Evolutionary conservation across 1,140 invertebrate species (phyloP).

Genomic region (Temnothorax longispinosus): DNA sequence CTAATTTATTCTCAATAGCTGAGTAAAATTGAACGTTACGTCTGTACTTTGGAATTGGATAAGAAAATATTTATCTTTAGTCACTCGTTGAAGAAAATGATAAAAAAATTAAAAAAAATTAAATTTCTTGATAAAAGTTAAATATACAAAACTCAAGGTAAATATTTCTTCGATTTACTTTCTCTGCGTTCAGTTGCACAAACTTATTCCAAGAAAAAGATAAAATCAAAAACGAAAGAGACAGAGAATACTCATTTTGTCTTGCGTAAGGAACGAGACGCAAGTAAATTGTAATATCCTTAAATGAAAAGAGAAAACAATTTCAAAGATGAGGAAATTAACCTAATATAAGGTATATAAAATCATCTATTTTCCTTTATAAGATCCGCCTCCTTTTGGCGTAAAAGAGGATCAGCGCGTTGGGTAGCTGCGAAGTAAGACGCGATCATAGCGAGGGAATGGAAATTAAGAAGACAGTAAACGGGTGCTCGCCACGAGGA

Average conservation of each 20-base stretch:
- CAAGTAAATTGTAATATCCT: background rate
- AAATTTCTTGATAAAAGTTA: too few relatives aligned
- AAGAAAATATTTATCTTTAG: too few relatives aligned
- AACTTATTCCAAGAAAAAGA: background rate
- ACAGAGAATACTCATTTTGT: background rate
- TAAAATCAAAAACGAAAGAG: background rate
- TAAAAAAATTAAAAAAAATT: too few relatives aligned
- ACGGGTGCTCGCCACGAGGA: slow-evolving; percentile 28
- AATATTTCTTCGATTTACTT: too few relatives aligned
- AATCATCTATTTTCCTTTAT: background rate
- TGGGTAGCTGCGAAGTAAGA: background rate
- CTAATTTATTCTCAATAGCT: too few relatives aligned
- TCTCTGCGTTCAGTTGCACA: background rate
- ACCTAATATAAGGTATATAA: background rate
- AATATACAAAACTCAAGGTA: too few relatives aligned
- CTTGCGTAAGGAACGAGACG: background rate
- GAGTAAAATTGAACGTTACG: too few relatives aligned
- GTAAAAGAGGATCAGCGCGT: background rate
- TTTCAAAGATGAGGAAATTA: background rate
- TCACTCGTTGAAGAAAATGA: too few relatives aligned
- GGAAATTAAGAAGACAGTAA: slow-evolving; percentile 39
- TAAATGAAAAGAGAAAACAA: background rate
- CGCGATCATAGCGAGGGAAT: background rate
- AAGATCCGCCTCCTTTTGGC: background rate
- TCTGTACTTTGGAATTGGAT: too few relatives aligned